A percentile compares a stretch with the other conserved stretches of the same genome.
Conservation (phyloP, 2,888 invertebrate genomes). For the Dasypogon diadema region DNA sequence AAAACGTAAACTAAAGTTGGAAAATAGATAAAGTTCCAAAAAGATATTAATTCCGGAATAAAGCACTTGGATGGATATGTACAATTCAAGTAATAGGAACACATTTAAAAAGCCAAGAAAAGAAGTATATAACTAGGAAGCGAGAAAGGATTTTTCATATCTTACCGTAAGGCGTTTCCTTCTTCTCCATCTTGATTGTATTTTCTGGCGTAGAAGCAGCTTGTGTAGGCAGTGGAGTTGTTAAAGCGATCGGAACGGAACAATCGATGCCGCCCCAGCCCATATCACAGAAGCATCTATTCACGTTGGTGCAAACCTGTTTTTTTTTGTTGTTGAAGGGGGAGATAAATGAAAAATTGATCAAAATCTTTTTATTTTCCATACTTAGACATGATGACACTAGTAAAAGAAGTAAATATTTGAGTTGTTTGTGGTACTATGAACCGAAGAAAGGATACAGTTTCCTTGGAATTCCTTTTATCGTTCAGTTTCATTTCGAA, state of each 20-base stretch:
- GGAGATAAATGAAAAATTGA: constrained; percentile 43
- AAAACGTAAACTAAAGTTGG: not conserved
- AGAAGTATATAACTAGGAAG: constrained; percentile 1
- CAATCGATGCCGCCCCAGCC: constrained; percentile 93
- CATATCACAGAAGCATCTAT: constrained; percentile 90
- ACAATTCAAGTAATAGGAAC: constrained; percentile 20
- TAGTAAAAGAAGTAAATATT: too few relatives aligned
- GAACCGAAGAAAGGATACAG: too few relatives aligned
- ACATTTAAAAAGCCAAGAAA: constrained; percentile 44
- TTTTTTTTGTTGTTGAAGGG: constrained; percentile 59
- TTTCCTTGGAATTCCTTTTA: too few relatives aligned
- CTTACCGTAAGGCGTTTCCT: constrained; percentile 95
- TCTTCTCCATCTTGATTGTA: constrained; percentile 81
- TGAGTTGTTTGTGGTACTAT: too few relatives aligned
- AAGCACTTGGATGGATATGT: constrained; percentile 34
- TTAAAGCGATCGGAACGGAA: constrained; percentile 80
- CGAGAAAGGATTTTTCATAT: constrained; percentile 47
- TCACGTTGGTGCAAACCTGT: constrained; percentile 92
- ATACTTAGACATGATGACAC: too few relatives aligned
- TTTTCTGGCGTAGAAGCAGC: constrained; percentile 73
- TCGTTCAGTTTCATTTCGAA: too few relatives aligned
- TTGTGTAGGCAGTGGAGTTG: constrained; percentile 72
- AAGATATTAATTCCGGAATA: constrained; percentile 10
- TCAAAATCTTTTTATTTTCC: not conserved
- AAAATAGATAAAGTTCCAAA: not conserved